These are phyloP conservation scores for Teleogryllus occipitalis DNA, from an alignment of 1,140 invertebrate genomes.

Conservation along the genomic window DNA sequence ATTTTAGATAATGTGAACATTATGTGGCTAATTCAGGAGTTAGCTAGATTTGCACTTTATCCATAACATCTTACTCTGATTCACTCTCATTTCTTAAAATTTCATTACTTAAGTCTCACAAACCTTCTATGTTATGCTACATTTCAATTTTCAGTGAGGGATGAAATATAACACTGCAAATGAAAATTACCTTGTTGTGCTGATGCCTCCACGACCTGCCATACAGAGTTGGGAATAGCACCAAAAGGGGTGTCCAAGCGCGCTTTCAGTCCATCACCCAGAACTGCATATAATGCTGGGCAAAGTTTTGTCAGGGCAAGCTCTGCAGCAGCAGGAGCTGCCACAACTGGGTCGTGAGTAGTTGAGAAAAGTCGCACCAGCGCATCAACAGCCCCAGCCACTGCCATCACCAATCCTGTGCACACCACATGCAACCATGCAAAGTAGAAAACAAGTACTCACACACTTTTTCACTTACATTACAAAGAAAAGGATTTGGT, in stretches of 20 bases:
- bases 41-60: too few species aligned
- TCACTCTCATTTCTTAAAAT: too few species aligned
- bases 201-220: constrained; percentile 79
- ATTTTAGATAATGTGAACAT: too few species aligned
- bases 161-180: not conserved
- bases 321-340: constrained; percentile 48
- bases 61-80: too few species aligned
- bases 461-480: not conserved
- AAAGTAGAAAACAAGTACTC: not conserved
- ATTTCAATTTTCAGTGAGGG: not conserved
- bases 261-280: constrained; percentile 74
- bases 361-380: constrained; percentile 49
- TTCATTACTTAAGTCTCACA: too few species aligned
- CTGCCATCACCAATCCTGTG: constrained; percentile 53
- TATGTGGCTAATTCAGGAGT: too few species aligned
- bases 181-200: constrained; percentile 60
- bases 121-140: too few species aligned
- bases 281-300: constrained; percentile 73
- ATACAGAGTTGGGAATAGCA: constrained; percentile 76
- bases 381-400: constrained; percentile 57
- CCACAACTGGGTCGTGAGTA: constrained; percentile 46
- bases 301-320: constrained; percentile 64
- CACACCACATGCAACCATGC: constrained; percentile 18
- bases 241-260: constrained; percentile 77
- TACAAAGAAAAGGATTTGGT: too few species aligned